Conservation (phyloP, 1,140 invertebrate genomes). For the Drosophila melanogaster region DNA sequence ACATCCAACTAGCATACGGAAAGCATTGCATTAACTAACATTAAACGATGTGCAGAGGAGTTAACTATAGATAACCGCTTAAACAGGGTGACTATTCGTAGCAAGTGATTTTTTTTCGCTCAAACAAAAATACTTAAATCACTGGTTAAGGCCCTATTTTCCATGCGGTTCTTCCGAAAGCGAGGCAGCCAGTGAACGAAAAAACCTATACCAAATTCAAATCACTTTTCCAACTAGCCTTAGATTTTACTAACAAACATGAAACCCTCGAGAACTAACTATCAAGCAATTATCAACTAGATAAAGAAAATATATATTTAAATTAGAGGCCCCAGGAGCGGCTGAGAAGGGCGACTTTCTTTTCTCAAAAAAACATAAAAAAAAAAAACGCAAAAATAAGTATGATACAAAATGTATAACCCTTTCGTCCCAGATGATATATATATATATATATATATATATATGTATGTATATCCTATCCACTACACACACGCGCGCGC, state of each 20-base stretch:
- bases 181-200: background rate
- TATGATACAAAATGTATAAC: background rate
- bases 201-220: conserved; percentile 15
- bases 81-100: conserved; percentile 44
- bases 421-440: conserved; percentile 24
- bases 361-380: conserved; percentile 8
- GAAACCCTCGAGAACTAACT: conserved; percentile 33
- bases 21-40: conserved; percentile 30
- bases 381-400: background rate
- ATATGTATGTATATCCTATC: conserved; percentile 17
- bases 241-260: conserved; percentile 56
- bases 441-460: conserved; percentile 3
- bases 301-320: conserved; percentile 34
- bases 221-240: conserved; percentile 70
- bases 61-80: conserved; percentile 48
- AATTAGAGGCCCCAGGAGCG: conserved; percentile 27
- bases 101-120: conserved; percentile 49
- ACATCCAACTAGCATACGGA: conserved; percentile 47
- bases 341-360: conserved; percentile 24
- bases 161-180: conserved; percentile 26
- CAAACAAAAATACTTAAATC: conserved; percentile 29
- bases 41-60: conserved; percentile 5
- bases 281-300: conserved; percentile 48
- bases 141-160: conserved; percentile 16
- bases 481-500: conserved; percentile 19